Base-by-base conservation (phyloP, 2,797 vertebrate genomes). In the Oreochromis mossambicus region DNA sequence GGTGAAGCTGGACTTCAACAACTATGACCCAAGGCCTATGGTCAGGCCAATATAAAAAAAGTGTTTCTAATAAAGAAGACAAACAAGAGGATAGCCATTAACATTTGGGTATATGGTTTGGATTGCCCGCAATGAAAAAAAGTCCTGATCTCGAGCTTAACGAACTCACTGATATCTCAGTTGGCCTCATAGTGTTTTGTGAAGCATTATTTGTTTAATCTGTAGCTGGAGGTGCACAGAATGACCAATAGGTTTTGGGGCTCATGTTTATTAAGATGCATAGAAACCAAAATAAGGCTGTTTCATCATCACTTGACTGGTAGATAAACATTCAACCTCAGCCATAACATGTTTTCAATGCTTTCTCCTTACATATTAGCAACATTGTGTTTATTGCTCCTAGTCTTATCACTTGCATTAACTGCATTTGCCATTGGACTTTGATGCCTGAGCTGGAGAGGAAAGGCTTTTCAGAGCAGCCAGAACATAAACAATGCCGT, bases 401-500 rank as follows among this genome's bases (percentile, higher is more conserved):
- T 1, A 13, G 43, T 50, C 24, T 50, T 19, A n/a, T 75, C 26
- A 50, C 46, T 4, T 75, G 4, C 46, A 75, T 13, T 75, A 29
- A n/a, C 43, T 29, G 17, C 26, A 50, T 50, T 50, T 32, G 17
- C 3, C 4, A 75, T 7, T 19, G 43, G 70, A n/a, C 43, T 55
- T 26, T 26, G 11, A 26, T 4, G 52, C 12, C 52, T 4, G 21
- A 55, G 6, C 52, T 26, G 55, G 81, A 73, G 83, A 50, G 21
- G n/a, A 52, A 52, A 21, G n/a, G 10, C 51, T 29, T 70, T 80
- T 80, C 41, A 38, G 43, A 81, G 43, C 5, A 38, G 88, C 63
- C 85, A 84, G 79, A 90, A 86, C 77, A 87, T 80, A 87, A 92
- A 90, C 85, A 90, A 56, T 21, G 78, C 70, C 4, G 26, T 9